Conservation (phyloP, 1,140 invertebrate species). For the Medauroidea extradentata region DNA sequence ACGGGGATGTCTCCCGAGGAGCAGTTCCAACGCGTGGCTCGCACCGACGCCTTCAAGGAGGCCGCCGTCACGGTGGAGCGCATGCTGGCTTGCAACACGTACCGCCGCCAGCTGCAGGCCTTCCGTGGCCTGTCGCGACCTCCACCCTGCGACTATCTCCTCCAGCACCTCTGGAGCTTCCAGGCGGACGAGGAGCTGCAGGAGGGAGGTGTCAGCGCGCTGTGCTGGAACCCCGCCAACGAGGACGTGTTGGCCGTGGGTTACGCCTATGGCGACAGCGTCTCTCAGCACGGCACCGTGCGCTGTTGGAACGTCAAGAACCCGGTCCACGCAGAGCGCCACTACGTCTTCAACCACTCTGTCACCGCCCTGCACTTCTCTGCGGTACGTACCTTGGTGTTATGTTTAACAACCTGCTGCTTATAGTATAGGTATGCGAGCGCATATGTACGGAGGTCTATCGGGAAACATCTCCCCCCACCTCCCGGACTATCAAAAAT, state of each 20-base stretch:
- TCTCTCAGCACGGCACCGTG: constrained; percentile 56
- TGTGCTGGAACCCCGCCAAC: constrained; percentile 61
- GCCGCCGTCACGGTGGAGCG: constrained; percentile 59
- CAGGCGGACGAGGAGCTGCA: background rate
- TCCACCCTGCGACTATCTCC: too few relatives aligned
- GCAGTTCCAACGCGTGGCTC: background rate
- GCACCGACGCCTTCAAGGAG: constrained; percentile 37
- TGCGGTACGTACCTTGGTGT: too few relatives aligned
- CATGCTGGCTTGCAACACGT: constrained; percentile 62
- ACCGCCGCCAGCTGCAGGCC: constrained; percentile 55
- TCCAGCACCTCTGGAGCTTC: too few relatives aligned
- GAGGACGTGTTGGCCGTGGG: constrained; percentile 61
- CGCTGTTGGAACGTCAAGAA: constrained; percentile 83
- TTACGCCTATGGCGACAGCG: constrained; percentile 57
- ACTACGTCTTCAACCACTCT: constrained; percentile 61
- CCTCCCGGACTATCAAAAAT: too few relatives aligned
- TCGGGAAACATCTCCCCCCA: too few relatives aligned
- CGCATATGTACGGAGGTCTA: too few relatives aligned
- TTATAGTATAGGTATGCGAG: too few relatives aligned
- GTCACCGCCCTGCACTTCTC: constrained; percentile 74
- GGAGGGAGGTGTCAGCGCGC: constrained; percentile 46
- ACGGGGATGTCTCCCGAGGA: background rate
- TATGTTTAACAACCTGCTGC: too few relatives aligned
- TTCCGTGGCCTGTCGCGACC: constrained; percentile 53
- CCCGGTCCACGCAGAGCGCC: constrained; percentile 71